phyloP scores from a whole-genome alignment of 2,113 vertebrate genomes.

The Glareola pratincola region DNA sequence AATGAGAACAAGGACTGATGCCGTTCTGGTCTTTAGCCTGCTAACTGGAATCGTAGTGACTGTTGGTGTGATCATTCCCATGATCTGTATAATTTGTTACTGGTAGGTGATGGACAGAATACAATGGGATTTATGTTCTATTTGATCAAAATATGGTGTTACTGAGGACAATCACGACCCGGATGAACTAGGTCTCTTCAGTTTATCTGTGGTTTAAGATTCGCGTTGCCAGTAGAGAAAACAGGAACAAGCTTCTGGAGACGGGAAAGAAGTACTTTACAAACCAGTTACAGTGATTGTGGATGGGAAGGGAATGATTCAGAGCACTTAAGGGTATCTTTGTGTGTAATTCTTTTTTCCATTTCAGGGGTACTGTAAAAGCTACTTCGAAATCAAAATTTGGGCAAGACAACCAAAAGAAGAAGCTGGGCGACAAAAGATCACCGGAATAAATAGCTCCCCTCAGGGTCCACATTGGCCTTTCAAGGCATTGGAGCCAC shows the following conservation, averaged over 20 bases:
- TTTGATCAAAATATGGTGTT: not conserved
- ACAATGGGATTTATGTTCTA: not conserved
- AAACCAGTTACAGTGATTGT: not conserved
- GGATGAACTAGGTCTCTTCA: not conserved
- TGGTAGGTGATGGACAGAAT: conserved; percentile 53
- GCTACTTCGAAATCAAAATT: conserved; percentile 42
- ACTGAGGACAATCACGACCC: not conserved
- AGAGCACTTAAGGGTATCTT: not conserved
- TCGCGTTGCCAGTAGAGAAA: not conserved
- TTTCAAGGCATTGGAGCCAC: not conserved
- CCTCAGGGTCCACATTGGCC: not conserved
- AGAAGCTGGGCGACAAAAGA: not conserved
- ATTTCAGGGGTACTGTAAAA: conserved; percentile 45
- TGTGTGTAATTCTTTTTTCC: not conserved
- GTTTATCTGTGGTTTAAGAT: not conserved
- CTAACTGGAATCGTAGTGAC: conserved; percentile 40
- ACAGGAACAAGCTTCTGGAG: not conserved
- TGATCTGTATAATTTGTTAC: conserved; percentile 60
- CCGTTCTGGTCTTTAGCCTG: conserved; percentile 49
- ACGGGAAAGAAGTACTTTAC: not conserved
- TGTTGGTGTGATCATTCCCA: conserved; percentile 44
- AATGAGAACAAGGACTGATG: not conserved
- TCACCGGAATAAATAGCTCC: not conserved
- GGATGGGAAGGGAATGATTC: not conserved
- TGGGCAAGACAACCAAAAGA: not conserved